phyloP scores from a whole-genome alignment of 92 coral and sea anemone species.

The Phenganax subtilis region DNA sequence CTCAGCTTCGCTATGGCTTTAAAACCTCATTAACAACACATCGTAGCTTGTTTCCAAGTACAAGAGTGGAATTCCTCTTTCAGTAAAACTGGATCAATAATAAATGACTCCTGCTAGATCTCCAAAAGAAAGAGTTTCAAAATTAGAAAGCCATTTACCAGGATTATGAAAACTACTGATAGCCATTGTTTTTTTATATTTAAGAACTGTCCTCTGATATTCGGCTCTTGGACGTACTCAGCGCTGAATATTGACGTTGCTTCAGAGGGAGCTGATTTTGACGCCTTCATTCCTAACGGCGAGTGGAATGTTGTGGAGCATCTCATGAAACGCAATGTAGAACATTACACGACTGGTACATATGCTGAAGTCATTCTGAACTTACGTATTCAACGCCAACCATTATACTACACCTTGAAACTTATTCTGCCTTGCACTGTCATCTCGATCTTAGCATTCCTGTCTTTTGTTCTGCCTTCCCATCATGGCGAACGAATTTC shows the following conservation, averaged over 20 bases:
- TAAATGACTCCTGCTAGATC: no score
- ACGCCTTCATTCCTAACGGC: constrained; percentile 60
- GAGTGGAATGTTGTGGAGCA: constrained; percentile 9
- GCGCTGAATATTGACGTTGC: constrained; percentile 66
- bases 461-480: constrained; percentile 30
- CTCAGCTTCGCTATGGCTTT: no score
- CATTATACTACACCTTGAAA: constrained; percentile 27
- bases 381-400: constrained; percentile 22
- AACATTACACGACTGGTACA: not conserved
- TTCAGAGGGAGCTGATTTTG: constrained; percentile 59
- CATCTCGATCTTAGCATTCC: constrained; percentile 20
- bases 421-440: constrained; percentile 30
- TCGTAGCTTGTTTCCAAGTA: no score
- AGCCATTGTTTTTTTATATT: constrained; percentile 66
- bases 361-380: constrained; percentile 13
- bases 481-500: constrained; percentile 38
- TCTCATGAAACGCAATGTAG: not conserved
- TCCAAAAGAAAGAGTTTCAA: no score
- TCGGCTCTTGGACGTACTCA: constrained; percentile 98
- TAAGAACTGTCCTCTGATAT: constrained; percentile 64
- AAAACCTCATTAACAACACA: no score
- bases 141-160: no score
- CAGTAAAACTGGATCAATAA: no score
- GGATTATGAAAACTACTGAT: constrained; percentile 53
- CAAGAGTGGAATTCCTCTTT: no score